Evolutionary conservation across 2,797 vertebrate genomes (phyloP).

Genomic region (Halcyon smyrnensis): DNA sequence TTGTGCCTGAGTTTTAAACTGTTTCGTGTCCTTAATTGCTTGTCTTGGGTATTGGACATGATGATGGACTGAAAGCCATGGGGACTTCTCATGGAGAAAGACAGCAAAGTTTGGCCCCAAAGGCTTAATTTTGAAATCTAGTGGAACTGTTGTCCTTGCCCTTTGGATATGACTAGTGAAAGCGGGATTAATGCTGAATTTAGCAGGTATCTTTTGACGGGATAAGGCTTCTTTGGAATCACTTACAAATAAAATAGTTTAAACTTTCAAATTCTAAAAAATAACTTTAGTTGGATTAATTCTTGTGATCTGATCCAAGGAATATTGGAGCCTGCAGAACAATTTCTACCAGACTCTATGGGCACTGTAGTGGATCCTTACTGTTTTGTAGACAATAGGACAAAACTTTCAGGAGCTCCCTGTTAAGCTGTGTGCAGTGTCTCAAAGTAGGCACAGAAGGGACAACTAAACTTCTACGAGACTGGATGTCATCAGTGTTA

Average conservation of each 20-base stretch:
- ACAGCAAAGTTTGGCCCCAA: slow-evolving; percentile 15
- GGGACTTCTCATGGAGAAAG: slow-evolving; percentile 35
- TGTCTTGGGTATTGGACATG: slow-evolving; percentile 59
- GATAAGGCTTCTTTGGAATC: background rate
- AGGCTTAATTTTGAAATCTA: slow-evolving; percentile 60
- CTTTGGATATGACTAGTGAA: slow-evolving; percentile 25
- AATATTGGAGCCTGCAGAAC: background rate
- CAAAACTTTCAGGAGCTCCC: background rate
- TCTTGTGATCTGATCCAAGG: background rate
- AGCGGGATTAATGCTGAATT: background rate
- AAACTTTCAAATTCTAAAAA: background rate
- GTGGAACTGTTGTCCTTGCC: background rate
- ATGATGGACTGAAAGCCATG: slow-evolving; percentile 25
- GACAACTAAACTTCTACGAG: background rate
- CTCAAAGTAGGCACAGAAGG: background rate
- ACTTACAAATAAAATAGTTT: background rate
- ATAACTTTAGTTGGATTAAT: background rate
- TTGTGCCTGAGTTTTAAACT: slow-evolving; percentile 36
- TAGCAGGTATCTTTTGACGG: background rate
- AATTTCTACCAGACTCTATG: background rate
- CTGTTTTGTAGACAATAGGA: background rate
- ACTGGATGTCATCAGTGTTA: background rate
- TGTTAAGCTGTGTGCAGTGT: background rate
- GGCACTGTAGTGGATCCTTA: background rate
- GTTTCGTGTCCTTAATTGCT: slow-evolving; percentile 57